These are phyloP conservation scores for Atrina japonica DNA, from an alignment of 2,888 invertebrate species.

Conservation along the genomic window DNA sequence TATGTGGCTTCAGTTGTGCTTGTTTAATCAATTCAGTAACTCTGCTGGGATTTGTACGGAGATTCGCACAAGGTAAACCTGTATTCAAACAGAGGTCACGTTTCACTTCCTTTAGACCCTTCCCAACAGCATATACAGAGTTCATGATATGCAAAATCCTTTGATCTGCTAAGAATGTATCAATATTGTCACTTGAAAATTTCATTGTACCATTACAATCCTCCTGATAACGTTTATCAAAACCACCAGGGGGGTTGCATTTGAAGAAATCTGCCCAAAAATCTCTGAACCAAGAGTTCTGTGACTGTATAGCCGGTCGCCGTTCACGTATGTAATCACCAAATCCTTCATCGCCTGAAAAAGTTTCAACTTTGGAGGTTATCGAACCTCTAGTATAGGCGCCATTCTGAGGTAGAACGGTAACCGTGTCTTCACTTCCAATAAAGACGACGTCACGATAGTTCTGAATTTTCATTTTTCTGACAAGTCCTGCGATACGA, in stretches of 20 bases:
- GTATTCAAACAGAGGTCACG: conserved; percentile 55
- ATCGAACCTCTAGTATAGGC: conserved; percentile 62
- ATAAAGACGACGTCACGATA: conserved; percentile 58
- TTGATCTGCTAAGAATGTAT: conserved; percentile 56
- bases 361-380: conserved; percentile 39
- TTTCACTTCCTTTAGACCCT: conserved; percentile 58
- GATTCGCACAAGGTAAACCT: conserved; percentile 60
- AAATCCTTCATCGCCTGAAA: conserved; percentile 38
- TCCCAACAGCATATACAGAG: conserved; percentile 66
- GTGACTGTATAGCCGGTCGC: conserved; percentile 42
- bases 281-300: conserved; percentile 71
- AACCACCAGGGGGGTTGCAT: conserved; percentile 65
- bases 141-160: conserved; percentile 67
- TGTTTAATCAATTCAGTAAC: conserved; percentile 38
- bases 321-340: conserved; percentile 37
- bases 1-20: conserved; percentile 34
- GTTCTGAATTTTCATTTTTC: conserved; percentile 45
- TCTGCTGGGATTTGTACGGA: conserved; percentile 28
- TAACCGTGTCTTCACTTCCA: conserved; percentile 70
- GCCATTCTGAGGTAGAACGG: conserved; percentile 53
- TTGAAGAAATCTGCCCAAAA: conserved; percentile 69
- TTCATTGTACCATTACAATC: conserved; percentile 43
- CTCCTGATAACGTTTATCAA: conserved; percentile 52
- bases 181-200: conserved; percentile 43
- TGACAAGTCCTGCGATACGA: conserved; percentile 58